A percentile compares a stretch with the other conserved stretches of the same genome.
Conservation (phyloP, 2,113 vertebrate genomes). For the Toxotes jaculatrix region DNA sequence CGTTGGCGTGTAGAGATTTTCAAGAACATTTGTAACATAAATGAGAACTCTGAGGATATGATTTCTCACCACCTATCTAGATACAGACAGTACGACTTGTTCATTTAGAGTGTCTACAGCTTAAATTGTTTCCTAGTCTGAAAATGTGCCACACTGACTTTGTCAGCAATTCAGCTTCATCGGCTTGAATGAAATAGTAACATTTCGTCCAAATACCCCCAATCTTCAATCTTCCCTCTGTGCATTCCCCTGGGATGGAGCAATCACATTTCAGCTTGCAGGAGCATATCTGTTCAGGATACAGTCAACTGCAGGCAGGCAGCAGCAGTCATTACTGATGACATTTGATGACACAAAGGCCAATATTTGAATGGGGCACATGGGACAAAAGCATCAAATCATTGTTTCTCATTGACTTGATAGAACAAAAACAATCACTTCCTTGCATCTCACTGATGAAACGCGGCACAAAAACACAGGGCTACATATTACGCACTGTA, state of each 20-base stretch:
- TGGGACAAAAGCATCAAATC: constrained; percentile 51
- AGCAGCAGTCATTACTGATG: constrained; percentile 46
- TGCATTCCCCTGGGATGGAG: neutral
- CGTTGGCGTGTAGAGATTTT: constrained; percentile 10
- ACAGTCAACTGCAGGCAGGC: constrained; percentile 19
- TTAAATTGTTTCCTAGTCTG: neutral
- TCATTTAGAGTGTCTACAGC: neutral
- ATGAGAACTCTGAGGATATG: neutral
- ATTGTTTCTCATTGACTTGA: constrained; percentile 44
- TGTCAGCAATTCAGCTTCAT: constrained; percentile 12
- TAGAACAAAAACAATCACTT: constrained; percentile 55
- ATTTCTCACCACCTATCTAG: neutral
- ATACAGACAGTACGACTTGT: neutral
- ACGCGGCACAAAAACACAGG: constrained; percentile 30
- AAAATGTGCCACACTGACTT: constrained; percentile 13
- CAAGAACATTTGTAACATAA: neutral
- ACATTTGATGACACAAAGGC: constrained; percentile 57
- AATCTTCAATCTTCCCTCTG: constrained; percentile 7
- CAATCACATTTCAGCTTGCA: constrained; percentile 29
- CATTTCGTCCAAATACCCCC: neutral
- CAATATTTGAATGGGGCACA: constrained; percentile 39
- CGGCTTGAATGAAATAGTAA: constrained; percentile 2
- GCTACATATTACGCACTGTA: neutral
- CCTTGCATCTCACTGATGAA: constrained; percentile 39
- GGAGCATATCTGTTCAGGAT: constrained; percentile 25